A percentile compares a stretch with the other conserved stretches of the same genome.
These are phyloP conservation scores for Sarcoramphus papa DNA, from an alignment of 2,797 vertebrate genomes.

Conservation along the genomic window DNA sequence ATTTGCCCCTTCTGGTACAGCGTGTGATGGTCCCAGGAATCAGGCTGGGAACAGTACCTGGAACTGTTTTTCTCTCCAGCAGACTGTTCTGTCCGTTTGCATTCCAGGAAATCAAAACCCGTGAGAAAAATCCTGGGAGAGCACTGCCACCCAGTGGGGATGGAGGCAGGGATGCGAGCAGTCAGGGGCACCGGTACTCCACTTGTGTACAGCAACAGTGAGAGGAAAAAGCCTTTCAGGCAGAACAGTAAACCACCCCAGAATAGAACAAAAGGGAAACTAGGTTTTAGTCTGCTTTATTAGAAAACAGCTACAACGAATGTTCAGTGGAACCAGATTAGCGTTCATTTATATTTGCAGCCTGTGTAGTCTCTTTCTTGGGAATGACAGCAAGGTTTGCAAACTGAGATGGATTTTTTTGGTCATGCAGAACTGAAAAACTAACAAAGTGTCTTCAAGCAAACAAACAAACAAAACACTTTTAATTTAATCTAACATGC, in stretches of 20 bases:
- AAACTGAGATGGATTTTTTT: neutral
- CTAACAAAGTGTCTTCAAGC: neutral
- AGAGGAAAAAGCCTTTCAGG: neutral
- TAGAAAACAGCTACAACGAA: neutral
- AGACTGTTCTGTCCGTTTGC: neutral
- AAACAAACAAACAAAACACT: neutral
- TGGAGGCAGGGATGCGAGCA: neutral
- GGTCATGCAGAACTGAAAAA: neutral
- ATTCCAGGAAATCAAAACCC: neutral
- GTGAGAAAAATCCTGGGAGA: neutral
- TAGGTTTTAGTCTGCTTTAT: neutral
- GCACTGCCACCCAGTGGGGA: conserved; percentile 45
- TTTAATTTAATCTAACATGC: conserved; percentile 1
- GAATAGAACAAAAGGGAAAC: neutral
- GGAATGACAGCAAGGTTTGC: neutral
- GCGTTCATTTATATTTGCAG: neutral
- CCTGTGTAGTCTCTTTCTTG: neutral
- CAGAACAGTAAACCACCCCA: neutral
- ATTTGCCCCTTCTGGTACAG: neutral
- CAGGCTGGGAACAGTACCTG: neutral
- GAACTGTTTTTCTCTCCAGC: conserved; percentile 17
- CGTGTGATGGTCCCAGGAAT: neutral
- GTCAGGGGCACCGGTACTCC: rapidly evolving
- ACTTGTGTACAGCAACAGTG: rapidly evolving
- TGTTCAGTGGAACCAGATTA: neutral